Conservation (phyloP, 1,140 invertebrate genomes). For the Tetraneura akinire region DNA sequence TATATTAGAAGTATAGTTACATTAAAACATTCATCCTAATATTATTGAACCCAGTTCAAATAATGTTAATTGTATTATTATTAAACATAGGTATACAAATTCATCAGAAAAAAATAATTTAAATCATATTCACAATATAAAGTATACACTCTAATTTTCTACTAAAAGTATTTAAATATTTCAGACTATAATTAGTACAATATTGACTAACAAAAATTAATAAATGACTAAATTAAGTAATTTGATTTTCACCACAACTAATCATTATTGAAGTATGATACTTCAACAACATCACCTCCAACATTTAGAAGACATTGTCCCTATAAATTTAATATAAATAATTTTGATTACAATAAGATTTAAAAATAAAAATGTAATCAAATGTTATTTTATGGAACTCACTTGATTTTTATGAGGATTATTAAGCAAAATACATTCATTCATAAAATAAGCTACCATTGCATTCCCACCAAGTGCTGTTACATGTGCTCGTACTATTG, state of each 20-base stretch:
- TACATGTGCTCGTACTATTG: constrained; percentile 89
- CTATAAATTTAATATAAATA: constrained; percentile 61
- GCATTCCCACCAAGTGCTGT: constrained; percentile 93
- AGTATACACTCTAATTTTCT: not conserved
- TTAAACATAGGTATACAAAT: not conserved
- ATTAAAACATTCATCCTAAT: too few relatives aligned
- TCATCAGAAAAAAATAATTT: not conserved
- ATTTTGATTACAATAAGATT: constrained; percentile 29
- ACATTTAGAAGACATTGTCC: constrained; percentile 93
- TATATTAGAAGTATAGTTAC: too few relatives aligned
- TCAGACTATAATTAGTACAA: too few relatives aligned
- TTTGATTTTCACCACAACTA: not conserved
- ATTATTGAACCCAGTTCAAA: too few relatives aligned
- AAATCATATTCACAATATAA: not conserved
- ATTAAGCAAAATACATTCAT: constrained; percentile 83
- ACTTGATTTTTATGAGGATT: constrained; percentile 97
- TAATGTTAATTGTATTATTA: too few relatives aligned
- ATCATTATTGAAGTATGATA: constrained; percentile 29
- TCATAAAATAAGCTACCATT: constrained; percentile 90
- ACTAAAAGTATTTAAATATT: not conserved
- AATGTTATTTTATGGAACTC: too few relatives aligned
- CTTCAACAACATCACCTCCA: constrained; percentile 67
- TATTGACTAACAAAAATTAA: too few relatives aligned
- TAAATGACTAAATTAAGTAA: too few relatives aligned
- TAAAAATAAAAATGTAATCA: not conserved